Conservation (phyloP, 2,888 invertebrate species). For the Phymatocera aterrima region DNA sequence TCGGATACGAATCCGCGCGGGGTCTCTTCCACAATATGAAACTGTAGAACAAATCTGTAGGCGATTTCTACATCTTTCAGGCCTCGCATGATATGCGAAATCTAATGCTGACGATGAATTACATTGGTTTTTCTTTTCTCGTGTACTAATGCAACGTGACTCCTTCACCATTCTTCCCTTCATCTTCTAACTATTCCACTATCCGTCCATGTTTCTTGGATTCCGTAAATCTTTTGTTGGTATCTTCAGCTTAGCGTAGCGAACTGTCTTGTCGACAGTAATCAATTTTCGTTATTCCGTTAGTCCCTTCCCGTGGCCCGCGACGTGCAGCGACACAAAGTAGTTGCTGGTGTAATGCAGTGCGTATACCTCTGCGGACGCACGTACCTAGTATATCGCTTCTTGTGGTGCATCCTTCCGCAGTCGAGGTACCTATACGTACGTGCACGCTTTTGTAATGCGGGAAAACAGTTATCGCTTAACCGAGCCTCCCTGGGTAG, state of each 20-base stretch:
- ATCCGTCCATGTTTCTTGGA: not conserved
- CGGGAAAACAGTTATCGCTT: slow-evolving; percentile 22
- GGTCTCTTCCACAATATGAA: too few relatives aligned
- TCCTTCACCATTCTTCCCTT: too few relatives aligned
- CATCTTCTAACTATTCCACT: too few relatives aligned
- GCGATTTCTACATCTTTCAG: not conserved
- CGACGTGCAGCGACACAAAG: slow-evolving; percentile 13
- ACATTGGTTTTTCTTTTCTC: not conserved
- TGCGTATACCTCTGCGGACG: not conserved
- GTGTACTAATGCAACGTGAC: not conserved
- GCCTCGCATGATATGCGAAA: not conserved
- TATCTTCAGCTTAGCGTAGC: not conserved
- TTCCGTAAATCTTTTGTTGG: not conserved
- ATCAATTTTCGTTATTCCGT: slow-evolving; percentile 24
- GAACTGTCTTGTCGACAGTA: not conserved
- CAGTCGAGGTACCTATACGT: slow-evolving; percentile 2
- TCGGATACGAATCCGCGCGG: not conserved
- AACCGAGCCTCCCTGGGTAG: not conserved
- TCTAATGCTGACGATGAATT: not conserved
- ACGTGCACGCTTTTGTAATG: slow-evolving; percentile 7
- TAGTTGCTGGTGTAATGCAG: not conserved
- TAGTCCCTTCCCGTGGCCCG: not conserved
- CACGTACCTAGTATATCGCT: not conserved
- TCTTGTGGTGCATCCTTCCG: not conserved
- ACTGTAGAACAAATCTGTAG: too few relatives aligned